Conservation (phyloP, 2,797 vertebrate species). For the Hybognathus amarus region DNA sequence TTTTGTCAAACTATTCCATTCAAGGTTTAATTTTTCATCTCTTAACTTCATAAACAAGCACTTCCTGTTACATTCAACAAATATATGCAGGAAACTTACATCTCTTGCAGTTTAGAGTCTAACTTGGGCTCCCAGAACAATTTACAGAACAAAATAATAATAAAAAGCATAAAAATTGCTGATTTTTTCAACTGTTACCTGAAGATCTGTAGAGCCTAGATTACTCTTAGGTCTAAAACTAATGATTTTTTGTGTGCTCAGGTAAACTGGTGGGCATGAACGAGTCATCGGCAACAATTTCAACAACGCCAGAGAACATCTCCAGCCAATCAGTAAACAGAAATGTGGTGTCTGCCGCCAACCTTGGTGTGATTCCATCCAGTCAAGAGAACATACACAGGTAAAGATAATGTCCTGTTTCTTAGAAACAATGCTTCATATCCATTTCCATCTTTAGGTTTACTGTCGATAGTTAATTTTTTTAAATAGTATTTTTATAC, state of each 20-base stretch:
- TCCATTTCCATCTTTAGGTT: too few species aligned
- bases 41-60: not conserved
- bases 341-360: conserved; percentile 87
- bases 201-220: not conserved
- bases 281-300: conserved; percentile 83
- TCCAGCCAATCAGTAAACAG: conserved; percentile 79
- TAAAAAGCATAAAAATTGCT: too few species aligned
- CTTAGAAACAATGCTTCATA: not conserved
- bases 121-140: not conserved
- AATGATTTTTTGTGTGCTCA: conserved; percentile 60
- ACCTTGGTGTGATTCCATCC: conserved; percentile 86
- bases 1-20: not conserved
- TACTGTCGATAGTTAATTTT: too few species aligned
- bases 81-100: not conserved
- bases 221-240: not conserved
- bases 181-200: not conserved
- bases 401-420: conserved; percentile 68
- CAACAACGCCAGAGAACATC: conserved; percentile 80
- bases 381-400: conserved; percentile 83
- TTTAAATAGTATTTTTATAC: not conserved
- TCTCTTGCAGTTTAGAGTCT: not conserved
- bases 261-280: conserved; percentile 95
- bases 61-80: not conserved
- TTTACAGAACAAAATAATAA: not conserved
- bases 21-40: not conserved